phyloP scores from a whole-genome alignment of 2,113 vertebrate species.

The Nothocercus julius region DNA sequence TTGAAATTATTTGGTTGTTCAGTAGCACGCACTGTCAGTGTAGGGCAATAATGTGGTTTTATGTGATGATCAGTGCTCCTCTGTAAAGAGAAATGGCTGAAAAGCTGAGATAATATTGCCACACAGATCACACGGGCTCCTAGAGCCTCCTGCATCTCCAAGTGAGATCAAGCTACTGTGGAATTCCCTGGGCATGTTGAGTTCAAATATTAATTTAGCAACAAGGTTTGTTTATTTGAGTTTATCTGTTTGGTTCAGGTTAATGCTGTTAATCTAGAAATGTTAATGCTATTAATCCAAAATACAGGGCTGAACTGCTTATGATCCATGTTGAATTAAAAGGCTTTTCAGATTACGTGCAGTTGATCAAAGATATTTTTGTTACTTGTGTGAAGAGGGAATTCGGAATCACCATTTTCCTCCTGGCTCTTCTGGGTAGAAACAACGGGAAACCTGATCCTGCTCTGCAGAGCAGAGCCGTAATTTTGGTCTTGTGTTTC shows the following conservation, averaged over 20 bases:
- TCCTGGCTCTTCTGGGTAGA: background rate
- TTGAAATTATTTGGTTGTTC: slow-evolving; percentile 44
- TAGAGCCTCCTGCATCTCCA: background rate
- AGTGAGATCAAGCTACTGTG: background rate
- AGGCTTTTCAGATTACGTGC: background rate
- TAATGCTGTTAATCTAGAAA: too few relatives aligned
- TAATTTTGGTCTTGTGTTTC: too few relatives aligned
- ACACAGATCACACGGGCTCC: background rate
- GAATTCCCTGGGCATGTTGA: background rate
- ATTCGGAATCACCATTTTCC: background rate
- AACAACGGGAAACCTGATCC: background rate
- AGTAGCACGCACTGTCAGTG: background rate
- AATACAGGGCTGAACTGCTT: background rate
- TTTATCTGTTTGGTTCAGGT: background rate
- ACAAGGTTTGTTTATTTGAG: background rate
- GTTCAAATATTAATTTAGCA: background rate
- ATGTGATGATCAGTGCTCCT: slow-evolving; percentile 15
- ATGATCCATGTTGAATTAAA: background rate
- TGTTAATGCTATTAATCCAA: background rate
- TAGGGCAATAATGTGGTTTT: slow-evolving; percentile 37
- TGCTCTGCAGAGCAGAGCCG: background rate
- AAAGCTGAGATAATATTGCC: background rate
- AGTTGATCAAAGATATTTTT: background rate
- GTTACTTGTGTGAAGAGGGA: background rate
- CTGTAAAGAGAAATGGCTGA: slow-evolving; percentile 20